Conservation (phyloP, 2,113 vertebrate genomes). For the Sinosuthora webbiana region DNA sequence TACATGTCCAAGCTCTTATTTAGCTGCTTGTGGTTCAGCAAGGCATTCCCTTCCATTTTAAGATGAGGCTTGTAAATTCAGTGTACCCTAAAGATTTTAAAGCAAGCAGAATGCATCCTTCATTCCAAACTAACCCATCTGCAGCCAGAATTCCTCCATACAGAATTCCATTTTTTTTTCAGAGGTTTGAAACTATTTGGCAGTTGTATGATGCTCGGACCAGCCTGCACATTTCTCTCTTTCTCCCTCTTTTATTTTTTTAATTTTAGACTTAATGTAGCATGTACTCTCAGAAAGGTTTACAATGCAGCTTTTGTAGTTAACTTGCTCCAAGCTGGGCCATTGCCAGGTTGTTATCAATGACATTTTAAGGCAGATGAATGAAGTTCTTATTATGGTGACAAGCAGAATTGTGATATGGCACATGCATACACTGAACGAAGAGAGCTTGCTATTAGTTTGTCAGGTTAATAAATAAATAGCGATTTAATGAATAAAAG, state of each 20-base stretch:
- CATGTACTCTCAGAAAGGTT: conserved; percentile 45
- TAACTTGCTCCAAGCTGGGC: conserved; percentile 54
- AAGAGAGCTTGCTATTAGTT: conserved; percentile 64
- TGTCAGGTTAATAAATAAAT: conserved; percentile 62
- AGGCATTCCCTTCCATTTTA: background rate
- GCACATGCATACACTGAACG: conserved; percentile 46
- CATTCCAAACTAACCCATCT: background rate
- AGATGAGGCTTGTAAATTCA: background rate
- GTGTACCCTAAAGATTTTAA: background rate
- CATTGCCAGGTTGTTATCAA: conserved; percentile 61
- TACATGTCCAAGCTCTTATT: background rate
- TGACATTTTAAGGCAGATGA: conserved; percentile 64
- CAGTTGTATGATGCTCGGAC: background rate
- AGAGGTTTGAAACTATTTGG: conserved; percentile 4
- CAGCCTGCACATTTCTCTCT: background rate
- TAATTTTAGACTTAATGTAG: conserved; percentile 40
- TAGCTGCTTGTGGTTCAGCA: background rate
- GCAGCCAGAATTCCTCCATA: background rate
- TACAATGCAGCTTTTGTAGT: conserved; percentile 63
- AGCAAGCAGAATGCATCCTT: background rate
- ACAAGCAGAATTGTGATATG: conserved; percentile 57
- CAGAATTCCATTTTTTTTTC: background rate
- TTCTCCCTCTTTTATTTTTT: background rate
- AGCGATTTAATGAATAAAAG: conserved; percentile 40
- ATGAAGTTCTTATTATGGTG: conserved; percentile 56